phyloP scores from a whole-genome alignment of 1,140 invertebrate genomes.

The Littorina saxatilis region DNA sequence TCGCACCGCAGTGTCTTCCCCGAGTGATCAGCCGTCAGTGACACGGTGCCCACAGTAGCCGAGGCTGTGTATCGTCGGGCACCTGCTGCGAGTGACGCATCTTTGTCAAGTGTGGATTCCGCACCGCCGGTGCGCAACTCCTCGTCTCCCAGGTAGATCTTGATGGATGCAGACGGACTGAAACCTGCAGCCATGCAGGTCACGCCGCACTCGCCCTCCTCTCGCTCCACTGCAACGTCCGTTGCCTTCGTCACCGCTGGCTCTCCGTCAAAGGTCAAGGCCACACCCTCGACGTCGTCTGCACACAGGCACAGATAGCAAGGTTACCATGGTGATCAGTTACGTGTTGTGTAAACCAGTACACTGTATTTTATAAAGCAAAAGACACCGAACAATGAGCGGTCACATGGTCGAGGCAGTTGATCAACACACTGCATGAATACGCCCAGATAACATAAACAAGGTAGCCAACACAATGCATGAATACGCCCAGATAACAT shows the following conservation, averaged over 20 bases:
- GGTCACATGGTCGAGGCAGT: background rate
- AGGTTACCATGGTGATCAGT: background rate
- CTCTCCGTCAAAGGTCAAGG: background rate
- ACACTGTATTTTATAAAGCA: background rate
- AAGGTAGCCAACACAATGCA: background rate
- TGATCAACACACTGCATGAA: background rate
- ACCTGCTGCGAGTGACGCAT: background rate
- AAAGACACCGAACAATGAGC: background rate
- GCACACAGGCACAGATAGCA: background rate
- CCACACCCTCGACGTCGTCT: background rate
- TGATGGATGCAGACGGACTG: background rate
- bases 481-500: background rate
- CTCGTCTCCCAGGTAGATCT: background rate
- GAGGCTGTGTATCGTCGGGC: background rate
- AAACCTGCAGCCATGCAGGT: background rate
- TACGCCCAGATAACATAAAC: background rate
- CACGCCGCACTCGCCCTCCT: background rate
- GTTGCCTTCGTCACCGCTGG: background rate
- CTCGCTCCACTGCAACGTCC: background rate
- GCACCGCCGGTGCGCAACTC: background rate
- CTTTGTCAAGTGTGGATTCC: background rate
- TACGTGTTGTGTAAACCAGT: background rate
- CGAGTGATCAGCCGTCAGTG: background rate
- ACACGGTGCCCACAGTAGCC: background rate
- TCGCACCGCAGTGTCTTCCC: background rate